Base-by-base conservation (phyloP, 64 coral and sea anemone species). In the Montipora sp. region DNA sequence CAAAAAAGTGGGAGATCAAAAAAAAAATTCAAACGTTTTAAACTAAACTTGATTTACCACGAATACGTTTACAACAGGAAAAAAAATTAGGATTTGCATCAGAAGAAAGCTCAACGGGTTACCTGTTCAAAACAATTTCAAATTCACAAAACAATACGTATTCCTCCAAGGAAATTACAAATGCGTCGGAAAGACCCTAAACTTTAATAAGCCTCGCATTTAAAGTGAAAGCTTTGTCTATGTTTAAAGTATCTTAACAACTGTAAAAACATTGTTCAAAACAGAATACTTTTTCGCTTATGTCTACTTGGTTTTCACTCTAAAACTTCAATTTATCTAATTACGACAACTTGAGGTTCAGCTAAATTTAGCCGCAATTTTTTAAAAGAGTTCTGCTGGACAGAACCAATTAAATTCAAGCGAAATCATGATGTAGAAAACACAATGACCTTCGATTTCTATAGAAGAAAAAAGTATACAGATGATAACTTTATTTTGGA, bases 191-290 rank as follows among this genome's bases (percentile, higher is more conserved):
- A 63, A 14, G 45, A 50, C 61, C 50, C 65, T 71, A 85, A 85
- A 85, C 46, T 85, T 85, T 85, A 85, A 85, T 70, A 51, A 85
- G 8, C 65, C 82, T 72, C 18, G 16, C 36, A 71, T 85, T 63
- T 3, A 20, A 48, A 48, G 21, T 85, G 15, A 27, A 68, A 66
- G 23, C 36, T 36, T 5, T 16, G 8, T 67, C 60, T 16, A 8
- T 8, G 8, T 16, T 16, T 7, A 8, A 47, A 59, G 79, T 63
- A 61, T 84, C 47, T 84, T 7, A 47, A 63, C 9, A 15, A n/a
- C 7, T 68, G 8, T 21, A 66, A 36, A 36, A 67, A 85, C 8
- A 22, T 46, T 71, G 14, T 45, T 46, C 44, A 13, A 16, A 50
- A n/a, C 46, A 51, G 43, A 9, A 8, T 7, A 72, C 36, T 67